Percentiles rank a stretch among this genome's conserved stretches.
Conservation (phyloP, 2,797 vertebrate genomes). For the Petrocephalus sullivani region DNA sequence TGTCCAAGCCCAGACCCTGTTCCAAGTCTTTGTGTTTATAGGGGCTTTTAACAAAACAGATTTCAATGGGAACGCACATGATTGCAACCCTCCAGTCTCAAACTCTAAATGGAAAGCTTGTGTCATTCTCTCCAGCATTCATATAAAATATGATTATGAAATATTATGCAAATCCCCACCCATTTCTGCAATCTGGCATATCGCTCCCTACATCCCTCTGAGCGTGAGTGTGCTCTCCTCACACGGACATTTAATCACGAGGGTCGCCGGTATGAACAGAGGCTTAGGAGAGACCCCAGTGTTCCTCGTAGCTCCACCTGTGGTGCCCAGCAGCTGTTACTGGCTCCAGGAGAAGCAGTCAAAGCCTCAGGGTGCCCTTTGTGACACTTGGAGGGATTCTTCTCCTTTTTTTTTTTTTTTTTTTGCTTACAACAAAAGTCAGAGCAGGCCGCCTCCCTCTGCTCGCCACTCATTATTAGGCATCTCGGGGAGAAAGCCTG, state of each 20-base stretch:
- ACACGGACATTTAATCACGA: not conserved
- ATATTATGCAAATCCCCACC: not conserved
- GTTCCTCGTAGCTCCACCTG: slow-evolving; percentile 16
- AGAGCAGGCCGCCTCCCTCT: slow-evolving; percentile 20
- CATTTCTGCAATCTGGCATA: not conserved
- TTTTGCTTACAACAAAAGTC: slow-evolving; percentile 45
- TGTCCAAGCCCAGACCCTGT: not conserved
- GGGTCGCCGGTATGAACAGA: not conserved
- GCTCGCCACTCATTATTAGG: slow-evolving; percentile 43
- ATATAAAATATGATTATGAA: not conserved
- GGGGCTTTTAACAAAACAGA: not conserved
- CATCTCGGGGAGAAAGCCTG: slow-evolving; percentile 62
- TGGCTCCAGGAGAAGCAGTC: not conserved
- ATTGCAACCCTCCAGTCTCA: not conserved
- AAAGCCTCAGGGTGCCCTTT: slow-evolving; percentile 26
- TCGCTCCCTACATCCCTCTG: not conserved
- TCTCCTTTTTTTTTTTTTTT: slow-evolving; percentile 28
- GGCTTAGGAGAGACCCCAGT: not conserved
- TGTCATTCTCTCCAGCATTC: not conserved
- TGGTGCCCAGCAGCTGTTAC: slow-evolving; percentile 18
- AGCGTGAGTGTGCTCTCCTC: not conserved
- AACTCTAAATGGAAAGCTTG: not conserved
- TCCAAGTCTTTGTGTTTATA: not conserved
- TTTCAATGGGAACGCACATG: not conserved
- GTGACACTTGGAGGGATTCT: slow-evolving; percentile 24